Conservation (phyloP, 2,113 vertebrate species). For the Notothenia rossii region DNA sequence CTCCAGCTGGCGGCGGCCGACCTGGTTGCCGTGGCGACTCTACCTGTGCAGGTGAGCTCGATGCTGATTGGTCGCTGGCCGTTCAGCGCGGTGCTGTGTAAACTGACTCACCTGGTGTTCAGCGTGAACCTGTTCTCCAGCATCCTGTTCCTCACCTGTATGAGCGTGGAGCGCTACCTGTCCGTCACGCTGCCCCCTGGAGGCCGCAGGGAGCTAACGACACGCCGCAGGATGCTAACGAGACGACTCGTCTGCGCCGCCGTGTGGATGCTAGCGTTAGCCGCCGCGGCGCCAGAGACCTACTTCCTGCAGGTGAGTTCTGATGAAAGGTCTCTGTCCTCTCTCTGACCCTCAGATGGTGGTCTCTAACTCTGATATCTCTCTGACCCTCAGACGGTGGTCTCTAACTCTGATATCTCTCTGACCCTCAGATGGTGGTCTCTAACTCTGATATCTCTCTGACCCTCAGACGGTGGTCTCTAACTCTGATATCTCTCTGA, state of each 20-base stretch:
- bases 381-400: too few relatives aligned
- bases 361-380: too few relatives aligned
- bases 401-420: too few relatives aligned
- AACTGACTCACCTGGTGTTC: constrained; percentile 91
- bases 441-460: too few relatives aligned
- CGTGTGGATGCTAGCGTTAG: constrained; percentile 91
- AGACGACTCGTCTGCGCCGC: constrained; percentile 86
- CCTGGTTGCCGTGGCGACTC: constrained; percentile 90
- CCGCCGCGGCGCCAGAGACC: constrained; percentile 88
- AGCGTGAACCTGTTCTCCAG: constrained; percentile 93
- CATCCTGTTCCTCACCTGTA: constrained; percentile 93
- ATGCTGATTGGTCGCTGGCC: constrained; percentile 91
- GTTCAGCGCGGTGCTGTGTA: constrained; percentile 90
- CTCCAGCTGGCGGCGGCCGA: constrained; percentile 92
- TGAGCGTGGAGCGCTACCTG: constrained; percentile 80
- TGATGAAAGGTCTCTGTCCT: too few relatives aligned
- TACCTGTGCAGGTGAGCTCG: constrained; percentile 91
- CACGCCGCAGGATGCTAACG: constrained; percentile 77
- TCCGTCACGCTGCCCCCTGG: constrained; percentile 81
- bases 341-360: too few relatives aligned
- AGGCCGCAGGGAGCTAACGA: constrained; percentile 9
- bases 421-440: too few relatives aligned
- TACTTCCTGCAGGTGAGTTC: constrained; percentile 86
- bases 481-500: too few relatives aligned
- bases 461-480: too few relatives aligned